Base-by-base conservation (phyloP, 2,888 invertebrate species). In the Thereva nobilitata region DNA sequence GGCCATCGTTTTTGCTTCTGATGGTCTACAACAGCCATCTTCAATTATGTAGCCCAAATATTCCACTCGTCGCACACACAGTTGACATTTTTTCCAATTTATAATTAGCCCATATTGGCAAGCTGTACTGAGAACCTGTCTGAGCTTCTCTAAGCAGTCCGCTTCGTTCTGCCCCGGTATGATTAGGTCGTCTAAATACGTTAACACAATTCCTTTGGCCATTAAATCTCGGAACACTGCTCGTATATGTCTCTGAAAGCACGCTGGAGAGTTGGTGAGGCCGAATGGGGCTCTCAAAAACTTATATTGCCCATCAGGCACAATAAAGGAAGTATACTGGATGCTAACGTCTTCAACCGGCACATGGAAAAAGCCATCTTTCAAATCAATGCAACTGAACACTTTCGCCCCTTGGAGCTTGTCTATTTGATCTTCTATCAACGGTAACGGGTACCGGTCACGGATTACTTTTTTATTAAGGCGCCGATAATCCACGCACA, bases 201-300 rank as follows among this genome's bases (percentile, higher is more conserved):
- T 50, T 23, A 44, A 12, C n/a, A 64, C 45, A 8, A 45, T 12
- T 38, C 47, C 66, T 35, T 66, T 37, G 4, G 38, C 10, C 23
- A 67, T 49, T 4, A 63, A n/a, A 47, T 67, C 55, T 55, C 59
- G 41, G 49, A 61, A 67, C 7, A 52, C 45, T 1, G 4, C 40
- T 4, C 52, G 55, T 4, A 67, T 12, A 7, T 35, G 9, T 38
- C 77, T 57, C 34, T 72, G 76, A 56, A 79, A 78, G 34, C 75
- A 72, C 9, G 74, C 71, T 8, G 79, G 79, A 4, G 72, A 73
- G 23, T 75, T 78, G 49, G 75, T 76, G 4, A 79, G 53, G 5
- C 79, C 80, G 72, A 80, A 81, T 0, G 79, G 79, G 55, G 73
- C 74, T 69, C 70, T 74, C 23, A 23, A 23, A 23, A 23, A 23